Percentiles rank a stretch among this genome's conserved stretches.
These are phyloP conservation scores for Chaetodon auriga DNA, from an alignment of 2,113 vertebrate species.

Conservation along the genomic window DNA sequence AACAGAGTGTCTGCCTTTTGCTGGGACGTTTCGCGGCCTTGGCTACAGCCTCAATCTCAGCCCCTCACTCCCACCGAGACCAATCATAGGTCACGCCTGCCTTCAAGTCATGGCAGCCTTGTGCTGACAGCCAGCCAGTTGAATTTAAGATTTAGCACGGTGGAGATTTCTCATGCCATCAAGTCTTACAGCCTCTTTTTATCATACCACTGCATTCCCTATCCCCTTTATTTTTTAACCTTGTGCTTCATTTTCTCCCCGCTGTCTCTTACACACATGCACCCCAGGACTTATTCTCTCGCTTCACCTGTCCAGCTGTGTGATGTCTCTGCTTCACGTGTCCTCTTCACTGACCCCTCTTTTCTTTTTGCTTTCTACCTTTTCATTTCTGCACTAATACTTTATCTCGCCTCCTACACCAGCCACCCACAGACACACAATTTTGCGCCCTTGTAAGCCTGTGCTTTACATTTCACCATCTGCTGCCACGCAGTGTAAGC, in stretches of 20 bases:
- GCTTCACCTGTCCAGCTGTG: neutral
- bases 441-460: constrained; percentile 20
- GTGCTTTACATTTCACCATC: constrained; percentile 49
- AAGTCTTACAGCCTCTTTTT: neutral
- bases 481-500: constrained; percentile 18
- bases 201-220: constrained; percentile 2
- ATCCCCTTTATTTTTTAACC: constrained; percentile 1
- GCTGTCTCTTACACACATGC: neutral
- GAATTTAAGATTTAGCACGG: constrained; percentile 15
- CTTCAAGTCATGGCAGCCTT: constrained; percentile 21
- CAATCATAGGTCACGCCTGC: constrained; percentile 54
- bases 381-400: neutral
- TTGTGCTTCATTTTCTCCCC: neutral
- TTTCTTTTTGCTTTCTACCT: neutral
- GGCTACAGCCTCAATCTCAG: constrained; percentile 37
- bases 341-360: neutral
- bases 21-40: constrained; percentile 2
- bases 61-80: constrained; percentile 31
- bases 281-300: neutral
- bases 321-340: neutral
- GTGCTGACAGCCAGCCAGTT: constrained; percentile 22
- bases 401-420: constrained; percentile 17
- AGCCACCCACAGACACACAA: neutral
- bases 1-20: constrained; percentile 15
- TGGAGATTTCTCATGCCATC: constrained; percentile 12